Conservation (phyloP, 2,888 invertebrate genomes). For the Sycophila texana region DNA sequence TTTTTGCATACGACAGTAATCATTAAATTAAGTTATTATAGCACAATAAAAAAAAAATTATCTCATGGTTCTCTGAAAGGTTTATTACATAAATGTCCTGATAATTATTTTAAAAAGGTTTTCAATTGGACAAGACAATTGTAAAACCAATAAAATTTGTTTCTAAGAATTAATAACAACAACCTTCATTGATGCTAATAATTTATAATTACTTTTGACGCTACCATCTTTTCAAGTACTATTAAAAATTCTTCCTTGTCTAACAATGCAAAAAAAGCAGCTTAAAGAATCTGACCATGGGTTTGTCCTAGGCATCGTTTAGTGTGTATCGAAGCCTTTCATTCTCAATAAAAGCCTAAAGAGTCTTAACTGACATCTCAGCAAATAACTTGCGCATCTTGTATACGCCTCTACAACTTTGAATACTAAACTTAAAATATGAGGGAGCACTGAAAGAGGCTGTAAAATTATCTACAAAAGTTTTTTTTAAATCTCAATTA, state of each 20-base stretch:
- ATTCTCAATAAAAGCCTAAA: slow-evolving; percentile 48
- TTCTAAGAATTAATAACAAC: slow-evolving; percentile 12
- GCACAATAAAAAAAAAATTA: too few relatives aligned
- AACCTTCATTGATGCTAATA: slow-evolving; percentile 20
- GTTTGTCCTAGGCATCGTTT: slow-evolving; percentile 46
- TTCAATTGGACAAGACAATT: not conserved
- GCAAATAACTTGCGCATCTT: not conserved
- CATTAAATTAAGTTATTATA: too few relatives aligned
- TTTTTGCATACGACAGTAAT: too few relatives aligned
- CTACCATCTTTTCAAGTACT: slow-evolving; percentile 32
- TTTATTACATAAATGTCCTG: too few relatives aligned
- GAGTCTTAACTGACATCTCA: slow-evolving; percentile 18
- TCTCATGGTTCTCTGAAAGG: too few relatives aligned
- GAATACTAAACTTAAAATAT: not conserved
- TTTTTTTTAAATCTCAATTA: too few relatives aligned
- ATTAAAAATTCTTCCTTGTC: slow-evolving; percentile 34
- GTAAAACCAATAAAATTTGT: not conserved
- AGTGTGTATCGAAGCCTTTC: slow-evolving; percentile 39
- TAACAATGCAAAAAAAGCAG: slow-evolving; percentile 35
- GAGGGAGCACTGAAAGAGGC: too few relatives aligned
- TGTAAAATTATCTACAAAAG: too few relatives aligned
- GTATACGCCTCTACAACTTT: not conserved
- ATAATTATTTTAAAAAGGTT: too few relatives aligned
- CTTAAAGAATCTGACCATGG: slow-evolving; percentile 49
- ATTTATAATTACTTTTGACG: slow-evolving; percentile 21